Percentiles rank a stretch among this genome's conserved stretches.
These are phyloP conservation scores for Scatophagus argus DNA, from an alignment of 2,113 vertebrate genomes.

Conservation along the genomic window DNA sequence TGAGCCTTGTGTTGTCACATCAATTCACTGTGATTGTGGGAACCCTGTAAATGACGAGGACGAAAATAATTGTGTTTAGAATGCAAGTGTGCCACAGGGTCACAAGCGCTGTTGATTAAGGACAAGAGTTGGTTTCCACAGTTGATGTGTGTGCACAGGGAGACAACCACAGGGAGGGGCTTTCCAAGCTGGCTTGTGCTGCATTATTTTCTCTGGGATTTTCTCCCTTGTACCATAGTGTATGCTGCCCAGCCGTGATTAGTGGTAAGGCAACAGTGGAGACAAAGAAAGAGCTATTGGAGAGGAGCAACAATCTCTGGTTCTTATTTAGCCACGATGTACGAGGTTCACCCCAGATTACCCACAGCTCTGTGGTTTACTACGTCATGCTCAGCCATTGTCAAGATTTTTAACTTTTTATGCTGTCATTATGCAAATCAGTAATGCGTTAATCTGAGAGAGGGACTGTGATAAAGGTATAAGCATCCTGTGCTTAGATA, in stretches of 20 bases:
- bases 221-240: constrained; percentile 65
- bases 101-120: constrained; percentile 54
- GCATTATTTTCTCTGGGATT: constrained; percentile 77
- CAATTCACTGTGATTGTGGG: constrained; percentile 42
- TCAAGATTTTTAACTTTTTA: constrained; percentile 64
- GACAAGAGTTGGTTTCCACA: constrained; percentile 59
- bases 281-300: constrained; percentile 74
- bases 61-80: constrained; percentile 26
- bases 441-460: constrained; percentile 3
- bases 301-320: constrained; percentile 56
- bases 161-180: constrained; percentile 78
- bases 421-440: constrained; percentile 34
- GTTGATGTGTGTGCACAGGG: constrained; percentile 57
- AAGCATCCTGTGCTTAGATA: too few species aligned
- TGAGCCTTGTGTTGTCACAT: constrained; percentile 56
- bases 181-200: constrained; percentile 75
- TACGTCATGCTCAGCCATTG: constrained; percentile 72
- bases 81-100: constrained; percentile 31
- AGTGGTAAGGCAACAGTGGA: constrained; percentile 70
- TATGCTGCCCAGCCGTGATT: constrained; percentile 59
- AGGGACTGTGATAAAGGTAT: neutral
- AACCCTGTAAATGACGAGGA: constrained; percentile 56
- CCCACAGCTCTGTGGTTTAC: constrained; percentile 59
- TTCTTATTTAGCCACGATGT: constrained; percentile 58
- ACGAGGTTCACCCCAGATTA: constrained; percentile 69